Percentiles rank a stretch among this genome's conserved stretches.
These are phyloP conservation scores for Chrysocyon brachyurus DNA, from an alignment of 2,797 vertebrate genomes.

Conservation along the genomic window DNA sequence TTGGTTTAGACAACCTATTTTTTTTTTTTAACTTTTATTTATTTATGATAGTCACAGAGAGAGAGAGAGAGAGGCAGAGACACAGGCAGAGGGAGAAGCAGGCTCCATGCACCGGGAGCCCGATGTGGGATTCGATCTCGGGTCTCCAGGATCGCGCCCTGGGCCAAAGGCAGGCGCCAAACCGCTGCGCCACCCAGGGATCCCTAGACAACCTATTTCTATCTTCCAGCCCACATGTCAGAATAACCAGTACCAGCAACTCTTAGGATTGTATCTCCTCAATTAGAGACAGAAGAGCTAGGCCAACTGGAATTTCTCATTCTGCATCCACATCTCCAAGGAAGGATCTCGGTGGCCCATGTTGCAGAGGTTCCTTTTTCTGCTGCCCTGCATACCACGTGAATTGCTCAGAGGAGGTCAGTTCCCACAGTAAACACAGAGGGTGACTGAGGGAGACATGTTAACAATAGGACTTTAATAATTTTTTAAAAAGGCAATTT, in stretches of 20 bases:
- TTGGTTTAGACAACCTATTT: not conserved
- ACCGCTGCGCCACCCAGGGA: too few relatives aligned
- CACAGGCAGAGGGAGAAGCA: too few relatives aligned
- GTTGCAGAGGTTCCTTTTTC: not conserved
- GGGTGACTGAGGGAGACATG: not conserved
- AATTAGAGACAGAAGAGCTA: not conserved
- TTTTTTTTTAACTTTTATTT: too few relatives aligned
- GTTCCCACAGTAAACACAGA: not conserved
- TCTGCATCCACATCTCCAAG: not conserved
- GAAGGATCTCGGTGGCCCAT: not conserved
- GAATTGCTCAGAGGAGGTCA: not conserved
- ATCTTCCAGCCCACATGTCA: not conserved
- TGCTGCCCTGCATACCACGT: not conserved
- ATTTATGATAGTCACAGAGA: too few relatives aligned
- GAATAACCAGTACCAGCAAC: not conserved
- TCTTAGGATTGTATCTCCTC: not conserved
- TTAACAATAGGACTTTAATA: not conserved
- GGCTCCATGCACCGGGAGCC: too few relatives aligned
- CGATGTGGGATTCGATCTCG: too few relatives aligned
- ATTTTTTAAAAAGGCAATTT: not conserved
- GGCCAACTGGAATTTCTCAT: not conserved
- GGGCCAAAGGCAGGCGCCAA: too few relatives aligned
- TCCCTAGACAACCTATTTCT: not conserved
- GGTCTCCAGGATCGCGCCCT: too few relatives aligned
- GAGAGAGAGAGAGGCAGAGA: too few relatives aligned